A percentile compares a stretch with the other conserved stretches of the same genome.
These are phyloP conservation scores for Chesias legatella DNA, from an alignment of 2,888 invertebrate species.

Conservation along the genomic window DNA sequence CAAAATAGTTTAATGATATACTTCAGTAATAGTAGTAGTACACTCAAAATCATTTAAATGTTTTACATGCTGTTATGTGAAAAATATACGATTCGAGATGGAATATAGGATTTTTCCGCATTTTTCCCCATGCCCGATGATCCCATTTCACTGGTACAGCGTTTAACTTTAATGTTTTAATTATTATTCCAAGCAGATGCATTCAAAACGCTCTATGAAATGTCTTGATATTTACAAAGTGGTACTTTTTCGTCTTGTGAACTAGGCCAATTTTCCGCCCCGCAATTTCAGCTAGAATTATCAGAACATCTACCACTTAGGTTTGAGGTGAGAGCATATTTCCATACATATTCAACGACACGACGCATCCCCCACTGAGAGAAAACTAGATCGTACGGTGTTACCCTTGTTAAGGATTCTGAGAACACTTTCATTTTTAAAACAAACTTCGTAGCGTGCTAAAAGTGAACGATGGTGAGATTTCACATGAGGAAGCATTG, in stretches of 20 bases:
- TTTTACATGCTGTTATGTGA: too few species aligned
- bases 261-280: slow-evolving; percentile 24
- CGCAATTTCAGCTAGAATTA: slow-evolving; percentile 11
- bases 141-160: too few species aligned
- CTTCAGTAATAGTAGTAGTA: too few species aligned
- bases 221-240: slow-evolving; percentile 3
- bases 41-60: too few species aligned
- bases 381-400: not conserved
- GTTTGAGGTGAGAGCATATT: slow-evolving; percentile 14
- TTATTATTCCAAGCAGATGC: slow-evolving; percentile 1
- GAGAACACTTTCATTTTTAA: not conserved
- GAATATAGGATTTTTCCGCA: too few species aligned
- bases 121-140: too few species aligned
- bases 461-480: not conserved
- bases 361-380: slow-evolving; percentile 11
- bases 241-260: slow-evolving; percentile 17
- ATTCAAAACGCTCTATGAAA: slow-evolving; percentile 4
- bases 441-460: not conserved
- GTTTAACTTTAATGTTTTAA: not conserved
- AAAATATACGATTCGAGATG: too few species aligned
- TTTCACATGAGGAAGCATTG: too few species aligned
- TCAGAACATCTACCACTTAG: slow-evolving; percentile 9
- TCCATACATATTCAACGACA: slow-evolving; percentile 26
- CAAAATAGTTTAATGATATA: not conserved
- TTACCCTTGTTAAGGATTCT: not conserved